Percentiles rank a stretch among this genome's conserved stretches.
These are phyloP conservation scores for Glossophaga mutica DNA, from an alignment of 2,797 vertebrate species.

Conservation along the genomic window DNA sequence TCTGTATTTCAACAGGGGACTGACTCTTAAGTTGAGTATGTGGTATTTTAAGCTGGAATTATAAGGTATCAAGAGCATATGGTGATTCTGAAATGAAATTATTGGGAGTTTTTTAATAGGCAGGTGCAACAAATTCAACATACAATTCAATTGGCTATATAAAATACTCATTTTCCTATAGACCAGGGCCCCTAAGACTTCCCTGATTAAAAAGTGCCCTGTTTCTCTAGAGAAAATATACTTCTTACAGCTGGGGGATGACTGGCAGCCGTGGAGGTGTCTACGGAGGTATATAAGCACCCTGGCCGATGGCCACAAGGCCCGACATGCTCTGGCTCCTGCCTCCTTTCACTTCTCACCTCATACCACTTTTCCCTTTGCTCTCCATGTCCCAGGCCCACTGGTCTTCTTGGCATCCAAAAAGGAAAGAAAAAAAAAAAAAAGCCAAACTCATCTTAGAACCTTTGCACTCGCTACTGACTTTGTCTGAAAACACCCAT, in stretches of 20 bases:
- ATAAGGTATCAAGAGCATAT: not conserved
- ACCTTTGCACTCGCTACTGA: not conserved
- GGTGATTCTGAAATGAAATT: slow-evolving; percentile 8
- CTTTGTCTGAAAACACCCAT: not conserved
- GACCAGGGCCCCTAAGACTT: not conserved
- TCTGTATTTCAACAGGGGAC: not conserved
- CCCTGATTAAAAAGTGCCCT: not conserved
- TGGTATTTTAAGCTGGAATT: not conserved
- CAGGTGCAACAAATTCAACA: not conserved
- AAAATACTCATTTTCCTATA: not conserved
- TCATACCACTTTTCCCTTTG: not conserved
- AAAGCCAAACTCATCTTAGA: not conserved
- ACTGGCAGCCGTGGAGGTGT: not conserved
- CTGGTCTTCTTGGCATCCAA: not conserved
- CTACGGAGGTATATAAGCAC: not conserved
- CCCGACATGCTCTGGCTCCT: not conserved
- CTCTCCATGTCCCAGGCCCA: not conserved
- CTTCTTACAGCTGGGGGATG: not conserved
- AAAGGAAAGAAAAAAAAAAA: too few species aligned
- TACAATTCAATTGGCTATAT: not conserved
- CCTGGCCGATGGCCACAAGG: not conserved
- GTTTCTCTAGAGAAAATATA: not conserved
- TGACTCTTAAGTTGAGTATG: not conserved
- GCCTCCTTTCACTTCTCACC: not conserved
- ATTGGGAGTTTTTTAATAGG: not conserved